These are phyloP conservation scores for Gallinago undulata DNA, from an alignment of 2,113 vertebrate genomes.

Conservation along the genomic window DNA sequence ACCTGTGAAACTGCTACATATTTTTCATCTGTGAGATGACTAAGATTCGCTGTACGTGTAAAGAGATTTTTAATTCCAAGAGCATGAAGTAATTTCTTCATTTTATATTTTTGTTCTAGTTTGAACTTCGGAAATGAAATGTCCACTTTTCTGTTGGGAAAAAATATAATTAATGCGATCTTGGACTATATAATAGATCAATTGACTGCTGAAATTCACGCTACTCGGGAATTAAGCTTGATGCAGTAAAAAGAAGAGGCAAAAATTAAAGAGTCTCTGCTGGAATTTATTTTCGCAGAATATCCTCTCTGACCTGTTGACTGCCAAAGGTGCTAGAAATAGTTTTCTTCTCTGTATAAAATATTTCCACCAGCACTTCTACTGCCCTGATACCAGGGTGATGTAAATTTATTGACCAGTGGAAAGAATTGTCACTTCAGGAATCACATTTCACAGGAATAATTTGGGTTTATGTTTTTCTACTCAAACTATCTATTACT, in stretches of 20 bases:
- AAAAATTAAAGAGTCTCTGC: neutral
- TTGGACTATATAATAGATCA: neutral
- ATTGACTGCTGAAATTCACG: neutral
- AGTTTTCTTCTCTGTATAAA: neutral
- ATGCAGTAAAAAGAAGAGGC: neutral
- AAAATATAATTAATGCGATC: neutral
- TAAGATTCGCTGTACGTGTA: slow-evolving; percentile 77
- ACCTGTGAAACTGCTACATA: slow-evolving; percentile 84
- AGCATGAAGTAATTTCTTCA: slow-evolving; percentile 81
- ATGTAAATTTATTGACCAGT: neutral
- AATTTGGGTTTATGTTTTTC: neutral
- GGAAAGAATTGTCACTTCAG: neutral
- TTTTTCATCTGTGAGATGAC: slow-evolving; percentile 72
- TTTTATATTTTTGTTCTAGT: slow-evolving; percentile 84
- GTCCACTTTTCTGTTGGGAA: slow-evolving; percentile 80
- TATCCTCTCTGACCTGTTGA: neutral
- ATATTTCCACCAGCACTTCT: neutral
- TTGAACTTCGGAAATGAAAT: slow-evolving; percentile 89
- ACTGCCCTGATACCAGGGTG: neutral
- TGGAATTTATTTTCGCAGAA: neutral
- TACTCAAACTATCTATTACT: neutral
- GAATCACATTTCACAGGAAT: neutral
- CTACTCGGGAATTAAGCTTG: neutral
- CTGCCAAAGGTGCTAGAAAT: neutral
- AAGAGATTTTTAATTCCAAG: slow-evolving; percentile 84